Conservation (phyloP, 2,888 invertebrate species). For the Aleiodes leptofemur region DNA sequence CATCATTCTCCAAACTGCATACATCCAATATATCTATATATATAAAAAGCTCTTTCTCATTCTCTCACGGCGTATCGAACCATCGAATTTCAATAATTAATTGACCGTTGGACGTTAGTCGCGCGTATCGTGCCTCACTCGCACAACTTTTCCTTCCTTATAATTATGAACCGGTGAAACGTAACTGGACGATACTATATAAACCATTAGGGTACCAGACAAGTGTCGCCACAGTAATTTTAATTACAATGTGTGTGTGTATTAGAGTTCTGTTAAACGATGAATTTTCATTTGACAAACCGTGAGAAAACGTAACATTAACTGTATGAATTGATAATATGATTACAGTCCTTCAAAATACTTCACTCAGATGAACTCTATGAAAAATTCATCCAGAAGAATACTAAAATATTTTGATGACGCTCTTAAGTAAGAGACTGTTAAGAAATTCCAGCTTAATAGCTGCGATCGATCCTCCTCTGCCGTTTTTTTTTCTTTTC, state of each 20-base stretch:
- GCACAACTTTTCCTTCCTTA: conserved; percentile 46
- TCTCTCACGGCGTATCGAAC: conserved; percentile 45
- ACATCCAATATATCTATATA: conserved; percentile 14
- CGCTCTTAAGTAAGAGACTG: conserved; percentile 11
- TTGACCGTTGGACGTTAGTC: conserved; percentile 47
- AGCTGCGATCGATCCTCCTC: conserved; percentile 35
- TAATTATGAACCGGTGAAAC: conserved; percentile 51
- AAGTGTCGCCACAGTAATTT: conserved; percentile 27
- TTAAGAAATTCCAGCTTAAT: conserved; percentile 35
- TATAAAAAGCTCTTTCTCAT: conserved; percentile 21
- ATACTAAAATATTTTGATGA: conserved; percentile 29
- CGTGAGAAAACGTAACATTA: conserved; percentile 11
- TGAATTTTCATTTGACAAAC: neutral
- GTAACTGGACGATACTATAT: conserved; percentile 38
- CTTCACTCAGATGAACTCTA: neutral
- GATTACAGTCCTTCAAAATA: neutral
- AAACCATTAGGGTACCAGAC: neutral
- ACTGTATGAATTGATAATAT: conserved; percentile 37
- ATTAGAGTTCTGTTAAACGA: neutral
- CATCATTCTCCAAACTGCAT: conserved; percentile 48
- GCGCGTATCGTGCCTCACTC: conserved; percentile 37
- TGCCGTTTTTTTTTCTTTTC: neutral
- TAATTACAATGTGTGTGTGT: neutral
- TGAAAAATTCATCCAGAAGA: neutral
- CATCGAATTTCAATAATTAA: conserved; percentile 58